phyloP scores from a whole-genome alignment of 2,888 invertebrate species.

The Argyresthia albistria region DNA sequence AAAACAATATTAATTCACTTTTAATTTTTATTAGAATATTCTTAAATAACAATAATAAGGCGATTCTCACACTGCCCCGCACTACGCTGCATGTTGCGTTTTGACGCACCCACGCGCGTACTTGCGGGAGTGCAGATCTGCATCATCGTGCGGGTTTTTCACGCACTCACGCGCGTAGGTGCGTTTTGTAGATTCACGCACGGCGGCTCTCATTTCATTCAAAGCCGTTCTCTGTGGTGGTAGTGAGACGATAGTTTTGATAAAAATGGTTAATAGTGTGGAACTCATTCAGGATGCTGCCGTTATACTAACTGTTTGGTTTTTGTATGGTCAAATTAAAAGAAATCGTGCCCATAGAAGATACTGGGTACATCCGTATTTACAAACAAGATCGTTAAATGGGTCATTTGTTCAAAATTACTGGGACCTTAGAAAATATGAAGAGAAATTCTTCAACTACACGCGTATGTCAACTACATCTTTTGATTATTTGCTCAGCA shows the following conservation, averaged over 20 bases:
- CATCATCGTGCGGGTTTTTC: neutral
- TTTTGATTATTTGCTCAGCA: conserved; percentile 9
- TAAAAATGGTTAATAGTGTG: conserved; percentile 1
- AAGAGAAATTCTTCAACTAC: conserved; percentile 7
- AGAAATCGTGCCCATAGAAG: conserved; percentile 7
- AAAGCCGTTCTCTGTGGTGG: neutral
- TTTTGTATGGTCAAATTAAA: conserved; percentile 6
- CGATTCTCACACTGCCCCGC: conserved; percentile 1
- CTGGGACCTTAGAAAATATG: conserved; percentile 6
- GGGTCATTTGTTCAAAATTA: conserved; percentile 8
- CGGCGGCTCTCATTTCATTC: neutral
- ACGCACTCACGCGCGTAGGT: conserved; percentile 1
- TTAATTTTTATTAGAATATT: too few relatives aligned
- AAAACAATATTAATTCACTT: too few relatives aligned
- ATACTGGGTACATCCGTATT: conserved; percentile 8
- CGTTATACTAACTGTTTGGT: conserved; percentile 6
- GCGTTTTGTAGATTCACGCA: conserved; percentile 1
- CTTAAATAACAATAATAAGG: neutral
- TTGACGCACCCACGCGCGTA: conserved; percentile 3
- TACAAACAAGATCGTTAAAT: conserved; percentile 8
- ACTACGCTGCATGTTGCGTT: conserved; percentile 1
- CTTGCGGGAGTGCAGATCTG: conserved; percentile 1
- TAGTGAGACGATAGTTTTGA: neutral
- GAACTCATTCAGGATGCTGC: conserved; percentile 8
- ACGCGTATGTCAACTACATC: conserved; percentile 8